phyloP scores from a whole-genome alignment of 2,888 invertebrate genomes.

The Octonoba sinensis region DNA sequence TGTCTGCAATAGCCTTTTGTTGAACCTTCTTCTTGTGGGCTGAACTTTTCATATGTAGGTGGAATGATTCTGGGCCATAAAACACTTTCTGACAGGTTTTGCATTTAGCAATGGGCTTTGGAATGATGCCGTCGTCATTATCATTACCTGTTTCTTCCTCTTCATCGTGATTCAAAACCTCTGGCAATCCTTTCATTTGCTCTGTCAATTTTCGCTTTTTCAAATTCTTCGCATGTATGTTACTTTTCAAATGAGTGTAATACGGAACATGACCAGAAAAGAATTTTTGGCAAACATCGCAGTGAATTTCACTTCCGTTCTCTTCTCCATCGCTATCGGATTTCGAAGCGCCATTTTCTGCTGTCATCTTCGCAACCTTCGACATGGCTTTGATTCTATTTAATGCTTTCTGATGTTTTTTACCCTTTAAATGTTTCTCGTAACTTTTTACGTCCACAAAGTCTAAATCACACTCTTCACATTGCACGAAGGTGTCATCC shows the following conservation, averaged over 20 bases:
- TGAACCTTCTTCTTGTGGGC: slow-evolving; percentile 8
- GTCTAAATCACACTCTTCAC: slow-evolving; percentile 16
- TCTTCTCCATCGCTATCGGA: not conserved
- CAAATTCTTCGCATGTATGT: slow-evolving; percentile 19
- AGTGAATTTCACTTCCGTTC: not conserved
- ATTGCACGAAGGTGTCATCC: slow-evolving; percentile 27
- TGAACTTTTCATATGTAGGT: slow-evolving; percentile 21
- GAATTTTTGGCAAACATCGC: slow-evolving; percentile 31
- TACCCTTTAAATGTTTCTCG: slow-evolving; percentile 31
- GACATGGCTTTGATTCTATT: not conserved
- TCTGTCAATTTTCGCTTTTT: slow-evolving; percentile 16
- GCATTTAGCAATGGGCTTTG: slow-evolving; percentile 28
- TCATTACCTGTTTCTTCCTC: not conserved
- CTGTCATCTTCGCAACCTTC: slow-evolving; percentile 8
- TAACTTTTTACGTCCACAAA: slow-evolving; percentile 23
- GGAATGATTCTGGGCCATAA: slow-evolving; percentile 19
- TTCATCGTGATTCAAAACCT: not conserved
- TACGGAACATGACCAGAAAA: slow-evolving; percentile 35
- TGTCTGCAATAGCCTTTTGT: not conserved
- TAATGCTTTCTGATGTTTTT: slow-evolving; percentile 28
- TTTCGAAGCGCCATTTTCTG: slow-evolving; percentile 4
- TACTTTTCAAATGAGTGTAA: slow-evolving; percentile 31
- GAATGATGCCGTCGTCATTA: not conserved
- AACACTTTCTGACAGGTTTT: slow-evolving; percentile 27
- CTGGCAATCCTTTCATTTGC: slow-evolving; percentile 24